phyloP scores from a whole-genome alignment of 2,797 vertebrate genomes.

The Aldrovandia affinis region DNA sequence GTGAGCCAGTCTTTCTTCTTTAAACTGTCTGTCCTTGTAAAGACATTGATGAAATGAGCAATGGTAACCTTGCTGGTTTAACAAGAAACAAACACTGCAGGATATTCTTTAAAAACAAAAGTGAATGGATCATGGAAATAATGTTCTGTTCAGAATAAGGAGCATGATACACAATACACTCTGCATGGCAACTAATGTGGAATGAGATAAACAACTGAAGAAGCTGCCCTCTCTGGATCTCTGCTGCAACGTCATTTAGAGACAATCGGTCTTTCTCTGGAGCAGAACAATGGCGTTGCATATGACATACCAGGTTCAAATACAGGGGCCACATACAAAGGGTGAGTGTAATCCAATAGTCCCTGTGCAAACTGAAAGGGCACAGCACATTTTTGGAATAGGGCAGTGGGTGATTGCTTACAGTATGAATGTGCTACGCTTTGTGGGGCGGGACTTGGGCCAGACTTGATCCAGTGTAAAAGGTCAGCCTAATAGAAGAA shows the following conservation, averaged over 20 bases:
- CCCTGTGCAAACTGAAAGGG: constrained; percentile 34
- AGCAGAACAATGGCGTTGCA: constrained; percentile 41
- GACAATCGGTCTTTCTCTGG: background rate
- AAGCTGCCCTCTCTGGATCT: background rate
- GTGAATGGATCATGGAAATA: no score
- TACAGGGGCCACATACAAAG: constrained; percentile 50
- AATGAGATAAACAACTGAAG: background rate
- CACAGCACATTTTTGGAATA: constrained; percentile 58
- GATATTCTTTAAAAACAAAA: no score
- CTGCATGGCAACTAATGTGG: background rate
- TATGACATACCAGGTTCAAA: constrained; percentile 47
- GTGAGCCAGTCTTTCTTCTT: no score
- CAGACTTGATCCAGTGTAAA: background rate
- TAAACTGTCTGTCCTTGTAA: no score
- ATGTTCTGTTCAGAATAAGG: no score
- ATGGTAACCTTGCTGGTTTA: no score
- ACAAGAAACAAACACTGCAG: no score
- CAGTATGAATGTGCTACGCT: background rate
- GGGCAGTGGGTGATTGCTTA: background rate
- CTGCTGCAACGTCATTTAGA: background rate
- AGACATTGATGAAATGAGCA: no score
- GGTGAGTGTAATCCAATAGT: constrained; percentile 45
- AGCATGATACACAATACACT: no score
- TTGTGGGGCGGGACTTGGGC: background rate
- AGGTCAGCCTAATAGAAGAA: background rate